phyloP scores from a whole-genome alignment of 2,113 vertebrate species.

The Antigone vipio region DNA sequence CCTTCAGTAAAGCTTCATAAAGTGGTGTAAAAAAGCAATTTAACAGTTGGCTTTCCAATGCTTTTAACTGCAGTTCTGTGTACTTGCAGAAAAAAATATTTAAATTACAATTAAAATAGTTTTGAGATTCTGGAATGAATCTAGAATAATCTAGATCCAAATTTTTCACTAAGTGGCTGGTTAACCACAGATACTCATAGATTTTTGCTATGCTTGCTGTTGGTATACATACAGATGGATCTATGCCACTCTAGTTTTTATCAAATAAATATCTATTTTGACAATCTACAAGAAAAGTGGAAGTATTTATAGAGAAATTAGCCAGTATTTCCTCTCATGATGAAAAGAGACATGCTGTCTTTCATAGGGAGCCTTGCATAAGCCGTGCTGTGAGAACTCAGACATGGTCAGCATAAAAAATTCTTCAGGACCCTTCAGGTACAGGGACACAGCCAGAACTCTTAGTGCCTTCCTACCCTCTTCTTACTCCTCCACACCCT shows the following conservation, averaged over 20 bases:
- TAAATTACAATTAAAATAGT: background rate
- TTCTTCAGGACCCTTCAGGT: background rate
- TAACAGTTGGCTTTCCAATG: background rate
- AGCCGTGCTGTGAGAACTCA: background rate
- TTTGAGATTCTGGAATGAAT: background rate
- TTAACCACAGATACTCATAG: background rate
- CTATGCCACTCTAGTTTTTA: background rate
- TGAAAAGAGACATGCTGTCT: background rate
- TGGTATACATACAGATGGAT: background rate
- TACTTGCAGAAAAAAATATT: background rate
- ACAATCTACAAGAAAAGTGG: background rate
- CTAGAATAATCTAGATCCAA: background rate
- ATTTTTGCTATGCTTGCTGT: background rate
- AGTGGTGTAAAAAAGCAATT: background rate
- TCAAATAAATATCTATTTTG: conserved; percentile 17
- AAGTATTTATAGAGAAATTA: background rate
- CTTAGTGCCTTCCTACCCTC: background rate
- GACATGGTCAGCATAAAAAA: background rate
- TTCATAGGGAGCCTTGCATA: background rate
- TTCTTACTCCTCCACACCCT: conserved; percentile 66
- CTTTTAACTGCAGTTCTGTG: background rate
- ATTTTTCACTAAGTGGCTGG: background rate
- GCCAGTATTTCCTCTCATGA: background rate
- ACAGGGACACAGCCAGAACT: background rate
- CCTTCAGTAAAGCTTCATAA: background rate